Conservation (phyloP, 2,113 vertebrate genomes). For the Phrynosoma blainvillii region DNA sequence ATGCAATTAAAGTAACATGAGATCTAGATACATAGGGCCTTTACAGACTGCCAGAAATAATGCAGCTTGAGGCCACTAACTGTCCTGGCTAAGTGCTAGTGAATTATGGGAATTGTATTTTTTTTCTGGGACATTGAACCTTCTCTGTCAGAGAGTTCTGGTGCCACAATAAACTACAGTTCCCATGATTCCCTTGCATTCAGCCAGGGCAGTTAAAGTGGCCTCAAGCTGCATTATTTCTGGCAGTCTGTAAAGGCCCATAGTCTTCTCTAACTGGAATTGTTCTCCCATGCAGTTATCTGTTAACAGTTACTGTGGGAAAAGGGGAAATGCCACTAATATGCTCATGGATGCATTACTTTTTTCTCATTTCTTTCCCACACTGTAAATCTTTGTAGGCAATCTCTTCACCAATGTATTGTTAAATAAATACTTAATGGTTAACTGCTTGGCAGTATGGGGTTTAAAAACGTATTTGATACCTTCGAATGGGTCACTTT, state of each 20-base stretch:
- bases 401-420: neutral
- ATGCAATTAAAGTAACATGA: neutral
- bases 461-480: conserved; percentile 33
- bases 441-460: neutral
- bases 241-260: no score
- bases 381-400: neutral
- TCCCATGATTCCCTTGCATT: no score
- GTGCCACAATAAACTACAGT: no score
- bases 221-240: no score
- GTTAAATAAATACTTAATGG: neutral
- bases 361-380: neutral
- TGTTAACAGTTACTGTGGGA: neutral
- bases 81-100: no score
- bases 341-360: neutral
- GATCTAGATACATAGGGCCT: neutral
- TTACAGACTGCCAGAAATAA: no score
- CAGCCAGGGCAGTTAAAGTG: no score
- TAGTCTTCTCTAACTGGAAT: neutral
- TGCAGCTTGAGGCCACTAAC: no score
- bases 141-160: no score
- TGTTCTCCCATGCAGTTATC: neutral
- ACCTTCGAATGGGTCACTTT: conserved; percentile 39
- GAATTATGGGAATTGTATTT: no score
- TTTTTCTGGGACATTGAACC: no score
- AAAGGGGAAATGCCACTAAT: neutral